Evolutionary conservation across 2,113 vertebrate genomes (phyloP).

Genomic region (Phaetusa simplex): DNA sequence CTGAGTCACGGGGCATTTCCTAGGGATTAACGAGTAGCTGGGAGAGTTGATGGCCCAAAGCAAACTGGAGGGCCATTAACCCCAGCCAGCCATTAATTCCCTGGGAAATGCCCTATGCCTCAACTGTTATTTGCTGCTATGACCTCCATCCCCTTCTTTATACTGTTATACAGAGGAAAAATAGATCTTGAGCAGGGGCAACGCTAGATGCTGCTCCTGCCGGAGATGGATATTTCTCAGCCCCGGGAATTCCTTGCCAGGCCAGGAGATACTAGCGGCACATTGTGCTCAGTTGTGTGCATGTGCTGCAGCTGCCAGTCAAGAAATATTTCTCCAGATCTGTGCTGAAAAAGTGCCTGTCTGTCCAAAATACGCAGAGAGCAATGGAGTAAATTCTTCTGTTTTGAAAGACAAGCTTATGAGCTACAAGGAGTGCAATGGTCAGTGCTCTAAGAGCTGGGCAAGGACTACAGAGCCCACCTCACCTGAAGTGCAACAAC

Average conservation of each 20-base stretch:
- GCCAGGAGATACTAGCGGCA: background rate
- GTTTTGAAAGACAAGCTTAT: background rate
- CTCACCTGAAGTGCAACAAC: background rate
- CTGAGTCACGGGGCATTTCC: slow-evolving; percentile 1
- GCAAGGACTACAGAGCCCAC: background rate
- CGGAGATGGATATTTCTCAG: background rate
- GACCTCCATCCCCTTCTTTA: background rate
- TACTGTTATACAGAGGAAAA: background rate
- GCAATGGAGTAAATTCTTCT: background rate
- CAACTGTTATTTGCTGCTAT: background rate
- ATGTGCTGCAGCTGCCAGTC: background rate
- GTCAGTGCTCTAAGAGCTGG: background rate
- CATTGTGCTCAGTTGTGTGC: background rate
- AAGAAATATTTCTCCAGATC: background rate
- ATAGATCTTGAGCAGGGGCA: background rate
- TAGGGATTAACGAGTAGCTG: background rate
- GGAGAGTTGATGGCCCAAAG: background rate
- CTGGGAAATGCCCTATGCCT: slow-evolving; percentile 2
- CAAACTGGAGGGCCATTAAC: slow-evolving; percentile 5
- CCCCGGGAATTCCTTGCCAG: background rate
- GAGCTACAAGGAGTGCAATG: background rate
- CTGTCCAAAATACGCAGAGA: background rate
- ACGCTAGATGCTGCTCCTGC: background rate
- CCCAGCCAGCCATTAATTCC: background rate
- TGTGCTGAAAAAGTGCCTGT: background rate